Conservation (phyloP, 1,140 invertebrate genomes). For the Bacillus rossius region DNA sequence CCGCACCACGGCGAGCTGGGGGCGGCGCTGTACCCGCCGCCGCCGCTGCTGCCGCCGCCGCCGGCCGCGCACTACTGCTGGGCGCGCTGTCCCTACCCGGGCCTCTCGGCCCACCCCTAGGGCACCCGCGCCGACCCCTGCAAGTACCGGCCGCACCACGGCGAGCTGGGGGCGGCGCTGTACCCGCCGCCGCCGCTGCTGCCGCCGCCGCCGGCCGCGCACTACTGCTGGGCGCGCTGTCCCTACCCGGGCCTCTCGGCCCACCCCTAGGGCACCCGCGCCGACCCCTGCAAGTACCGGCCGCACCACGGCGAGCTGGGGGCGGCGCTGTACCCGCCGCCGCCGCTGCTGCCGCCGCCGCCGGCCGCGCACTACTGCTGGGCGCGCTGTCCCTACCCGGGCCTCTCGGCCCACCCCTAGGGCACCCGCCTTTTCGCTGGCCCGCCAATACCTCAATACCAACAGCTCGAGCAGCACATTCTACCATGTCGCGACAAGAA, state of each 20-base stretch:
- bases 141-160: slow-evolving; percentile 40
- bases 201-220: slow-evolving; percentile 29
- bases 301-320: slow-evolving; percentile 37
- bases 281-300: slow-evolving; percentile 44
- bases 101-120: slow-evolving; percentile 19
- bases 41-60: slow-evolving; percentile 22
- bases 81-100: slow-evolving; percentile 23
- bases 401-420: too few relatives aligned
- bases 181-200: slow-evolving; percentile 30
- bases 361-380: too few relatives aligned
- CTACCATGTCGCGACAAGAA: too few relatives aligned
- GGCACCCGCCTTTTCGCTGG: too few relatives aligned
- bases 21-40: slow-evolving; percentile 36
- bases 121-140: slow-evolving; percentile 35
- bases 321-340: slow-evolving; percentile 37
- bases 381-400: too few relatives aligned
- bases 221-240: slow-evolving; percentile 13
- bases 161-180: slow-evolving; percentile 37
- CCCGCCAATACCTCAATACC: too few relatives aligned
- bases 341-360: slow-evolving; percentile 17
- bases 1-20: slow-evolving; percentile 38
- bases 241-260: slow-evolving; percentile 26
- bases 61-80: slow-evolving; percentile 26
- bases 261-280: slow-evolving; percentile 3
- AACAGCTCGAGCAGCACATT: too few relatives aligned